A percentile compares a stretch with the other conserved stretches of the same genome.
phyloP scores from a whole-genome alignment of 2,113 vertebrate species.

The Tonatia bakeri region DNA sequence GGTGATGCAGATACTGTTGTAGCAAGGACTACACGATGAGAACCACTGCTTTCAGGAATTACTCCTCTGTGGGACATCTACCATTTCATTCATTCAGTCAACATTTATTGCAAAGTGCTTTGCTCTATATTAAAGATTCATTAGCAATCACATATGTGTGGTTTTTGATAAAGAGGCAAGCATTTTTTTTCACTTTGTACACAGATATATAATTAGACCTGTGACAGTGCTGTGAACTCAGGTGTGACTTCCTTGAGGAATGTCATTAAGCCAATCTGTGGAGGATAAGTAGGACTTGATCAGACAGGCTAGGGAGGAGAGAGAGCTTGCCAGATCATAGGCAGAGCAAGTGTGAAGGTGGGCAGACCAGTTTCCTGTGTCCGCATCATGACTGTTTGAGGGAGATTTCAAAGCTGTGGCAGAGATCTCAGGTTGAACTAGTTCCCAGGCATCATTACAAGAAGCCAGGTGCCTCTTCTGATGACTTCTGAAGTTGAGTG shows the following conservation, averaged over 20 bases:
- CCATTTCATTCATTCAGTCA: background rate
- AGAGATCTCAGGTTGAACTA: background rate
- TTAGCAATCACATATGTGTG: background rate
- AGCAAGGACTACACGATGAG: background rate
- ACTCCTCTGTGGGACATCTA: background rate
- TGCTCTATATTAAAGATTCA: background rate
- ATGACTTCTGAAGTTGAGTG: background rate
- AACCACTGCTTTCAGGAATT: background rate
- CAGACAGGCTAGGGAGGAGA: background rate
- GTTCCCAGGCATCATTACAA: slow-evolving; percentile 2
- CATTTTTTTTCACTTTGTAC: background rate
- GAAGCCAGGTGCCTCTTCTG: slow-evolving; percentile 29
- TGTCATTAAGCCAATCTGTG: background rate
- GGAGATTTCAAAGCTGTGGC: background rate
- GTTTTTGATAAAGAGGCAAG: background rate
- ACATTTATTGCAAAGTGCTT: background rate
- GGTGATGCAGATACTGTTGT: background rate
- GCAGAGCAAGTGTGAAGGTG: background rate
- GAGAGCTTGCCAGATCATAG: background rate
- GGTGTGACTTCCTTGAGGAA: background rate
- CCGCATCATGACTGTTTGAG: background rate
- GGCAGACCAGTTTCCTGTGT: background rate
- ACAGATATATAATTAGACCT: background rate
- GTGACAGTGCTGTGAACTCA: background rate
- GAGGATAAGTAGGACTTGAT: background rate